A percentile compares a stretch with the other conserved stretches of the same genome.
These are phyloP conservation scores for Haliclona indistincta DNA, from an alignment of 37 sponge, comb jelly and placozoan genomes.

Conservation along the genomic window DNA sequence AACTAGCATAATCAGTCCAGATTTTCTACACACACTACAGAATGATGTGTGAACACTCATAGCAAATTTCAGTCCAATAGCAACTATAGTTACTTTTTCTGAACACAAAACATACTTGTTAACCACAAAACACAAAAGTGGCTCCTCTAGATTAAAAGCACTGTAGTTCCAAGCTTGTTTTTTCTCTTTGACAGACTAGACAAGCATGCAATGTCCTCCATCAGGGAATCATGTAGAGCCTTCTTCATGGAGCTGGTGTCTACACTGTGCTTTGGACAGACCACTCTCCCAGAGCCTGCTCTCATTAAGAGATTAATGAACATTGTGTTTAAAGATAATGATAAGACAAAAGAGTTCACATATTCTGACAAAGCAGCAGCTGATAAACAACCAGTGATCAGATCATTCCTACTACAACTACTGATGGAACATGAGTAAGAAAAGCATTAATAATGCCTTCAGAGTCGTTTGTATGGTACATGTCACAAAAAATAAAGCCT, in stretches of 20 bases:
- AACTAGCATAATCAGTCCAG: too few species aligned
- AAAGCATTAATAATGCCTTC: too few species aligned
- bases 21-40: too few species aligned
- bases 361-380: conserved; percentile 13
- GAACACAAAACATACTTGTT: too few species aligned
- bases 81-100: too few species aligned
- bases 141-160: too few species aligned
- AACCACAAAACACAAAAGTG: too few species aligned
- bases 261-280: conserved; percentile 66
- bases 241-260: conserved; percentile 69
- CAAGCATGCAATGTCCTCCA: not conserved
- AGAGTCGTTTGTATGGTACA: too few species aligned
- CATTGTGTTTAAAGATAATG: conserved; percentile 33
- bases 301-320: conserved; percentile 51
- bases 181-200: not conserved
- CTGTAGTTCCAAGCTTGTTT: not conserved
- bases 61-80: too few species aligned
- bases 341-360: conserved; percentile 44
- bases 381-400: conserved; percentile 50
- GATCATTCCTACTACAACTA: conserved; percentile 66
- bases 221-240: conserved; percentile 24
- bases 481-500: too few species aligned
- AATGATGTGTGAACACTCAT: too few species aligned
- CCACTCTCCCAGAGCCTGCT: conserved; percentile 44
- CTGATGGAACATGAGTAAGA: conserved; percentile 52